Evolutionary conservation across 2,797 vertebrate genomes (phyloP).

Genomic region (Artibeus lituratus): DNA sequence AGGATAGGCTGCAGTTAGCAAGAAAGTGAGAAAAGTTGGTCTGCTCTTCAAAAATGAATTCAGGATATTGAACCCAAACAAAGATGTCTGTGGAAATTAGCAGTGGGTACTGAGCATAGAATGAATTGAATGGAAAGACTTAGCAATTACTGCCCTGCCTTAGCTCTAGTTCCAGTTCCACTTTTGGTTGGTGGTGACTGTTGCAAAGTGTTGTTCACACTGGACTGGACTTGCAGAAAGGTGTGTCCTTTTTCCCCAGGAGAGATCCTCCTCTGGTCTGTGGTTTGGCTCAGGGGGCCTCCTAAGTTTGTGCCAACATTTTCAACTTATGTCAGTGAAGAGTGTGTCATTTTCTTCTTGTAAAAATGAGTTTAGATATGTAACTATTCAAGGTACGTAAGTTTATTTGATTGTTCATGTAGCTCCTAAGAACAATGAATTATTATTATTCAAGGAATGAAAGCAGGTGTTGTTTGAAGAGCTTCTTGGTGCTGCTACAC

Average conservation of each 20-base stretch:
- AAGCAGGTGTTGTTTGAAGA: background rate
- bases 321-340: background rate
- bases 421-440: background rate
- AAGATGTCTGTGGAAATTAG: background rate
- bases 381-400: background rate
- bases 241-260: background rate
- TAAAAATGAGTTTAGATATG: slow-evolving; percentile 33
- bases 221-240: background rate
- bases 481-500: background rate
- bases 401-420: background rate
- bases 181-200: background rate
- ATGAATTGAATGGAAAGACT: background rate
- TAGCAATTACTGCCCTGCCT: background rate
- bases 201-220: background rate
- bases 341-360: background rate
- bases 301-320: background rate
- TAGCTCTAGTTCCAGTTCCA: background rate
- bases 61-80: background rate
- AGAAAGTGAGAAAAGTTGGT: background rate
- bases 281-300: background rate
- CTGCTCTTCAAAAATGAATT: slow-evolving; percentile 9
- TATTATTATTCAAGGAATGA: background rate
- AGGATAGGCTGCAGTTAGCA: background rate
- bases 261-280: background rate
- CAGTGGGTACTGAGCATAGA: background rate